A percentile compares a stretch with the other conserved stretches of the same genome.
phyloP scores from a whole-genome alignment of 2,888 invertebrate genomes.

The Agriotes lineatus region DNA sequence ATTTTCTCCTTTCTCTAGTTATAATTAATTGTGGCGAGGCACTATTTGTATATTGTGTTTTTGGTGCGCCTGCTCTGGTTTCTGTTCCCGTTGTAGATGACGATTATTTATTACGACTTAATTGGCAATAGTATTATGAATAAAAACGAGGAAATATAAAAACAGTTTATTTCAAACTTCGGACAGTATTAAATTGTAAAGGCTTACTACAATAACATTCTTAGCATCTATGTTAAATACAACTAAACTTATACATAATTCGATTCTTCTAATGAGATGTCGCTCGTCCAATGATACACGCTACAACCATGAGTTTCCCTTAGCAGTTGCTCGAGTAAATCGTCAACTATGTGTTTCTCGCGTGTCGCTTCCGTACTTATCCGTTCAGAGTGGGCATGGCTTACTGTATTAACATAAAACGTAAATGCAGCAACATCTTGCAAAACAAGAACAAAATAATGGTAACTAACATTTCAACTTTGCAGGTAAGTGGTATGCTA shows the following conservation, averaged over 20 bases:
- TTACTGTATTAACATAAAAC: slow-evolving; percentile 5
- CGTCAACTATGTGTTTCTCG: not conserved
- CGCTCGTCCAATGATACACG: slow-evolving; percentile 70
- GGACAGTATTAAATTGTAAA: not conserved
- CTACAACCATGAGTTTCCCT: slow-evolving; percentile 76
- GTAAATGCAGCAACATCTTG: not conserved
- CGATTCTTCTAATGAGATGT: slow-evolving; percentile 33
- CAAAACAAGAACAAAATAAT: not conserved
- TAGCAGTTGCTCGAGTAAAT: slow-evolving; percentile 69
- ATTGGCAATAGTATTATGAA: not conserved
- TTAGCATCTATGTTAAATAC: not conserved
- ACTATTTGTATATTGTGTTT: not conserved
- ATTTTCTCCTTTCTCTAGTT: not conserved
- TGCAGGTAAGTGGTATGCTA: too few species aligned
- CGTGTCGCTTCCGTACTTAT: slow-evolving; percentile 64
- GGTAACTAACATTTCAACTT: too few species aligned
- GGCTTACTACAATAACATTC: not conserved
- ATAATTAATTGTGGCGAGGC: not conserved
- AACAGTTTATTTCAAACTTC: not conserved
- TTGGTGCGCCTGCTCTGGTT: not conserved
- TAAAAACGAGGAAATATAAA: not conserved
- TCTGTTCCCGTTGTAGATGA: not conserved
- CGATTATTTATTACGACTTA: not conserved
- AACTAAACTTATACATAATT: not conserved
- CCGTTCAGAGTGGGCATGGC: too few species aligned